These are phyloP conservation scores for Papilio polyxenes DNA, from an alignment of 1,140 invertebrate species.

Conservation along the genomic window DNA sequence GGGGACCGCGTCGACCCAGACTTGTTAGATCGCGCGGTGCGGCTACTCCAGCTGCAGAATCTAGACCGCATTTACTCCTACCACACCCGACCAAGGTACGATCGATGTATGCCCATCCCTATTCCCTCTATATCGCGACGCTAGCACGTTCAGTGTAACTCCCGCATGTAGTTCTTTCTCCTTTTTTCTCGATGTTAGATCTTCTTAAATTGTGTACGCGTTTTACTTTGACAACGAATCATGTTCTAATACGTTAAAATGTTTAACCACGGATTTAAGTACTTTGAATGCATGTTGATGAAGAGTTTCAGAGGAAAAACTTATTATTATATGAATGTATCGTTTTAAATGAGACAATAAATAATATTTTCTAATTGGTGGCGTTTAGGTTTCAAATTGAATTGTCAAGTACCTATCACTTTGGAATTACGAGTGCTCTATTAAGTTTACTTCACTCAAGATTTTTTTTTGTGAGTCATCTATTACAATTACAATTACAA, in stretches of 20 bases:
- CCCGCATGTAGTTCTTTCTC: slow-evolving; percentile 45
- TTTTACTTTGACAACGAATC: neutral
- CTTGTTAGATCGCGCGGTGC: slow-evolving; percentile 76
- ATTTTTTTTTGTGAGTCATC: no score
- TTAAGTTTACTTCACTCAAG: no score
- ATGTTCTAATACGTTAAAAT: no score
- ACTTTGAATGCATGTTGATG: neutral
- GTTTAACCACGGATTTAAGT: no score
- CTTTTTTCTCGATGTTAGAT: slow-evolving; percentile 14
- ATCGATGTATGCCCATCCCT: slow-evolving; percentile 66
- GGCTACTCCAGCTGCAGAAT: slow-evolving; percentile 77
- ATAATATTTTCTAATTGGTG: no score
- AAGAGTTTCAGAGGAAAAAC: no score
- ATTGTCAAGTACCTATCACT: no score
- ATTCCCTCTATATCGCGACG: slow-evolving; percentile 28
- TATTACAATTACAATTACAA: no score
- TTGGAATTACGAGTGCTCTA: no score
- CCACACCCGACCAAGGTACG: slow-evolving; percentile 80
- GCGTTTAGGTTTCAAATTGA: no score
- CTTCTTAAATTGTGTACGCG: neutral
- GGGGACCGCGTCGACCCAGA: slow-evolving; percentile 71
- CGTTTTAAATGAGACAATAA: no score
- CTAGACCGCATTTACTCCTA: slow-evolving; percentile 80
- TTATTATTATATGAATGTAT: no score
- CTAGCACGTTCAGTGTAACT: slow-evolving; percentile 23